Conservation (phyloP, 1,140 invertebrate genomes). For the Gryllus bimaculatus region DNA sequence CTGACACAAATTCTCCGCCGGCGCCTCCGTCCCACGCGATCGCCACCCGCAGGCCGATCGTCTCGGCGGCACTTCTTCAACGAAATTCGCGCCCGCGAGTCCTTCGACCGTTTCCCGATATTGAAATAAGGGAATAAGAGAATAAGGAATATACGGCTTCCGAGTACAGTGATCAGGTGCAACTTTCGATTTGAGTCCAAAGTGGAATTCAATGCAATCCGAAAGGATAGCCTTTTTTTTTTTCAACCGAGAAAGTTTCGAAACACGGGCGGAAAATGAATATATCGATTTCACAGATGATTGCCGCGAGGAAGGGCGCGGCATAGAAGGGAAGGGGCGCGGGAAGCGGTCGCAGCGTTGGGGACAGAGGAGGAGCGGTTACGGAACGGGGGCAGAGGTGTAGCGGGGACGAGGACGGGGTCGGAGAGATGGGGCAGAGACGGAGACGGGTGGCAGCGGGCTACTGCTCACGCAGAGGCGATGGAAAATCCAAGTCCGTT, state of each 20-base stretch:
- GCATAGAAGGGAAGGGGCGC: too few relatives aligned
- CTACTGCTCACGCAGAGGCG: too few relatives aligned
- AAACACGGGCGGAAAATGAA: neutral
- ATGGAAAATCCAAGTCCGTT: neutral
- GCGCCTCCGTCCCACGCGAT: neutral
- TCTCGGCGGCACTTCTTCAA: neutral
- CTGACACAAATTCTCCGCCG: neutral
- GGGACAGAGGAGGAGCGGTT: too few relatives aligned
- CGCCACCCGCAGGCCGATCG: neutral
- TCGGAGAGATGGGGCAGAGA: too few relatives aligned
- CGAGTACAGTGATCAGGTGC: neutral
- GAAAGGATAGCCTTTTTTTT: neutral
- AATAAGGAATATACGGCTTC: neutral
- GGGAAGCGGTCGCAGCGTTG: too few relatives aligned
- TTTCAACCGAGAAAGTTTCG: neutral
- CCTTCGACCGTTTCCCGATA: neutral
- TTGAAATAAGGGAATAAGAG: neutral
- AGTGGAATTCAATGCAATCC: neutral
- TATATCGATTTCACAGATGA: constrained; percentile 1
- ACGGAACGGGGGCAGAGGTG: too few relatives aligned
- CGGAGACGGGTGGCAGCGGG: too few relatives aligned
- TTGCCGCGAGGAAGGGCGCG: neutral
- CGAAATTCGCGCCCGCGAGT: neutral
- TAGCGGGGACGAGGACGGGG: too few relatives aligned
- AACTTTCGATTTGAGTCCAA: neutral